Evolutionary conservation across 1,140 invertebrate genomes (phyloP).

Genomic region (Papilio polytes): DNA sequence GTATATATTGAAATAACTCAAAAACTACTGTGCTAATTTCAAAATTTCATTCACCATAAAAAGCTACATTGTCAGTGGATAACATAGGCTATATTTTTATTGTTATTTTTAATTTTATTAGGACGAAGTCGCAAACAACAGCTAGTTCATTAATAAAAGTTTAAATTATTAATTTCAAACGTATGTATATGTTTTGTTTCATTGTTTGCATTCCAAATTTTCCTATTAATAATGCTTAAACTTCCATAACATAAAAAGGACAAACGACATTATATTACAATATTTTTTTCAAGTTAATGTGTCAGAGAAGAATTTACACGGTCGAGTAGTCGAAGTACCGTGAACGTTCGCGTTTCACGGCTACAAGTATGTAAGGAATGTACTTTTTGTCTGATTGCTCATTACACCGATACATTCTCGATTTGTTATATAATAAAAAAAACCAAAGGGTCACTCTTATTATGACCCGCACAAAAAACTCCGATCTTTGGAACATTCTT

Average conservation of each 20-base stretch:
- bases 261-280: neutral
- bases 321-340: conserved; percentile 50
- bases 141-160: too few species aligned
- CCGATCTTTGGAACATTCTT: neutral
- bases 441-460: conserved; percentile 40
- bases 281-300: conserved; percentile 48
- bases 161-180: too few species aligned
- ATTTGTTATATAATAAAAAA: conserved; percentile 49
- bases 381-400: conserved; percentile 61
- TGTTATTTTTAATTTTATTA: too few species aligned
- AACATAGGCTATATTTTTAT: too few species aligned
- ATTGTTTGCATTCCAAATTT: too few species aligned
- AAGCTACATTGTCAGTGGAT: too few species aligned
- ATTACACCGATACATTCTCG: conserved; percentile 53
- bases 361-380: conserved; percentile 65
- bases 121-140: too few species aligned
- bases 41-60: too few species aligned
- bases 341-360: conserved; percentile 62
- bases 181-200: too few species aligned
- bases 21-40: too few species aligned
- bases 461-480: conserved; percentile 27
- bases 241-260: neutral
- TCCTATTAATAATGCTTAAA: too few species aligned
- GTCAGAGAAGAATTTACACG: conserved; percentile 67
- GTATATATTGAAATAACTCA: too few species aligned